phyloP scores from a whole-genome alignment of 2,888 invertebrate species.

The Drosophila parthenogenetica region DNA sequence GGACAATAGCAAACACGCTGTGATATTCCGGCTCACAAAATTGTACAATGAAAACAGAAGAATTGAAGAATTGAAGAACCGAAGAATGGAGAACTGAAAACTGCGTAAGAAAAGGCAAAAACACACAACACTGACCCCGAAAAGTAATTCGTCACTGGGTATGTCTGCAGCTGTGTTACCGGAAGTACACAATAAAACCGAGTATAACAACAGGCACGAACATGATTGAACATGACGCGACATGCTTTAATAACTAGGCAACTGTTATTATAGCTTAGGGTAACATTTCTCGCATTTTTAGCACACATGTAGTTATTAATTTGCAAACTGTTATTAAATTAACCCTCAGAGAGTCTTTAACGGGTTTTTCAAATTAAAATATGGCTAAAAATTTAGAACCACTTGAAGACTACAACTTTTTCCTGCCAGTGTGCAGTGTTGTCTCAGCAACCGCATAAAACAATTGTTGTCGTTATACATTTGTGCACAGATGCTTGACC shows the following conservation, averaged over 20 bases:
- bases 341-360: no score
- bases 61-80: constrained; percentile 27
- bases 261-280: no score
- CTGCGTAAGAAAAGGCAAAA: constrained; percentile 52
- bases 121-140: constrained; percentile 52
- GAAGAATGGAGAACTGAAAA: constrained; percentile 33
- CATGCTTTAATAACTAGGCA: neutral
- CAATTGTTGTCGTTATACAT: constrained; percentile 69
- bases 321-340: no score
- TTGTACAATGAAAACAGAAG: constrained; percentile 79
- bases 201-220: neutral
- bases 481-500: constrained; percentile 65
- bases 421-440: neutral
- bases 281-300: no score
- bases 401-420: neutral
- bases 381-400: no score
- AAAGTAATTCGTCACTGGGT: constrained; percentile 48
- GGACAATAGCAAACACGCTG: constrained; percentile 75
- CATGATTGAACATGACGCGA: neutral
- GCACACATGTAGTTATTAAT: no score
- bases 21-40: constrained; percentile 79
- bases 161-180: neutral
- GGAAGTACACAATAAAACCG: neutral
- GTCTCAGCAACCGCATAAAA: constrained; percentile 46
- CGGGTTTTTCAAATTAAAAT: no score